Conservation (phyloP, 1,140 invertebrate genomes). For the Drosophila nasuta region DNA sequence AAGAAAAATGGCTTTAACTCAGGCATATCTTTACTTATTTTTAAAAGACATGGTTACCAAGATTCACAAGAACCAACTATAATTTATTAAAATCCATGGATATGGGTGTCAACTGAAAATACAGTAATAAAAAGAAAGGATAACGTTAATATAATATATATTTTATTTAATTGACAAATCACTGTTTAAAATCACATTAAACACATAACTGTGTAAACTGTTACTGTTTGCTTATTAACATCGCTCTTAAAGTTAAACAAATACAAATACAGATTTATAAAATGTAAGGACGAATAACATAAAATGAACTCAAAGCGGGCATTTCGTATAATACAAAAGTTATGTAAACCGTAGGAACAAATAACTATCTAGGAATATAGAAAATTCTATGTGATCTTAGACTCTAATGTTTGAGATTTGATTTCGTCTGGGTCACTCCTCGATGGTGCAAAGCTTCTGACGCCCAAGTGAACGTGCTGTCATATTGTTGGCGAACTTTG, state of each 20-base stretch:
- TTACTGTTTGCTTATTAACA: background rate
- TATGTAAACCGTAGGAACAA: conserved; percentile 29
- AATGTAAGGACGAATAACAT: background rate
- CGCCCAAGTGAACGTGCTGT: conserved; percentile 49
- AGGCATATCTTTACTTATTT: too few species aligned
- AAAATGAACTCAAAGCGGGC: conserved; percentile 1
- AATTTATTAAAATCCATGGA: too few species aligned
- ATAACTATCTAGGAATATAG: conserved; percentile 9
- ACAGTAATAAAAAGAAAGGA: background rate
- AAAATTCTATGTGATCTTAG: conserved; percentile 6
- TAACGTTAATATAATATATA: conserved; percentile 6
- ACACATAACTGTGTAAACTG: conserved; percentile 9
- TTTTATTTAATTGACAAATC: conserved; percentile 40
- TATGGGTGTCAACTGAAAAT: too few species aligned
- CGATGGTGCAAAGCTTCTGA: conserved; percentile 76
- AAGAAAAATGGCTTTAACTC: too few species aligned
- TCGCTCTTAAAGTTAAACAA: background rate
- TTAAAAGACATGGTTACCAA: too few species aligned
- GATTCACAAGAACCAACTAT: too few species aligned
- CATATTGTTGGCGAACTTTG: conserved; percentile 45
- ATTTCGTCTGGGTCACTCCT: conserved; percentile 55
- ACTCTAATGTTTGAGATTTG: conserved; percentile 13
- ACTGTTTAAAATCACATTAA: conserved; percentile 45
- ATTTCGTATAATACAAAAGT: conserved; percentile 23
- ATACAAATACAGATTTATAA: conserved; percentile 1